phyloP scores from a whole-genome alignment of 2,797 vertebrate species.

The Sardinella longiceps region DNA sequence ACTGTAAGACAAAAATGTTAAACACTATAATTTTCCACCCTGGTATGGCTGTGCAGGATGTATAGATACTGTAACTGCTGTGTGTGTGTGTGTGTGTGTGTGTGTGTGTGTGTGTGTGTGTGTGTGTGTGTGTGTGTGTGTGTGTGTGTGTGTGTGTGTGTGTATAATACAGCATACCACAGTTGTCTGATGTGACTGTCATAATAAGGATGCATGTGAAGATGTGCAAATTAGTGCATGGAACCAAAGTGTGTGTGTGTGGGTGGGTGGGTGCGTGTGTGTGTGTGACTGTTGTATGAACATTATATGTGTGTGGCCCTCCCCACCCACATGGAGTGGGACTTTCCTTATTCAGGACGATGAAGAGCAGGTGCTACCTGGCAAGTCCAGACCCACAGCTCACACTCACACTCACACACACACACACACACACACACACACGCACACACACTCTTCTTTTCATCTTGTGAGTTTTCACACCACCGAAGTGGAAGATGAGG shows the following conservation, averaged over 20 bases:
- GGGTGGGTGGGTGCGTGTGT: not conserved
- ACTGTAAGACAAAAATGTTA: not conserved
- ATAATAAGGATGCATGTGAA: not conserved
- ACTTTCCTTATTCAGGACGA: conserved; percentile 67
- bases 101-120: not conserved
- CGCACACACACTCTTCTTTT: conserved; percentile 25
- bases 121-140: not conserved
- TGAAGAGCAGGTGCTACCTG: conserved; percentile 73
- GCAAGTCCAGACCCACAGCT: conserved; percentile 68
- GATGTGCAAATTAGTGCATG: not conserved
- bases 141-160: not conserved
- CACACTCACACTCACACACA: conserved; percentile 10
- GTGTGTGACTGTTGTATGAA: not conserved
- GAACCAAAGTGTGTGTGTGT: not conserved
- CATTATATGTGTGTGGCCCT: conserved; percentile 39
- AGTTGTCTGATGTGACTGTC: not conserved
- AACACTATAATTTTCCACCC: not conserved
- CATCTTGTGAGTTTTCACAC: not conserved
- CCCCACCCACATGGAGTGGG: conserved; percentile 70
- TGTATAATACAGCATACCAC: not conserved
- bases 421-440: conserved; percentile 32
- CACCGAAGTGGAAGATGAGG: not conserved
- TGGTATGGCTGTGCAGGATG: conserved; percentile 11
- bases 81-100: not conserved
- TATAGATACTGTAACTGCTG: not conserved